Evolutionary conservation across 2,797 vertebrate species (phyloP), one percentile per base, ranked within the genome.

Genomic region (Brachyrhaphis roseni): DNA sequence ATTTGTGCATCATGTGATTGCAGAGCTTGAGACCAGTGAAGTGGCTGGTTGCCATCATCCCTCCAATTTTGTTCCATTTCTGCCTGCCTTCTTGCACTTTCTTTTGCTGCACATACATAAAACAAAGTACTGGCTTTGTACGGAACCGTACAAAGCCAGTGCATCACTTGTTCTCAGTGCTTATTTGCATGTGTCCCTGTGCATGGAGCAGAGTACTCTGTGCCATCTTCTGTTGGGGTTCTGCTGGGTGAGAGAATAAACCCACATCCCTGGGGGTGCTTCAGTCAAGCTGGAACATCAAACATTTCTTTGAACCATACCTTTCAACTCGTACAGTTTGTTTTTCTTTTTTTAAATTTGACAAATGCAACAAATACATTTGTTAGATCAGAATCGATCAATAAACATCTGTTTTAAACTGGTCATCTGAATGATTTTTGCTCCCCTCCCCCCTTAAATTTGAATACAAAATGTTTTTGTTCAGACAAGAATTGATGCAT

Each of bases 241-340:
- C 6, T 68, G 15, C 53, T 46, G 53, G 72, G 76, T 74, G 15
- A 26, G 53, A 43, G 16, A 39, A 51, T 47, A 51, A 68, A 70
- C 2, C 5, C 23, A n/a, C 66, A 53, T 43, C 23, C 39, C 8
- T 51, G 12, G 45, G 77, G 81, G 71, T 73, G 23, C 80, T 71
- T 78, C 55, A 82, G 23, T 84, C 75, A 41, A 80, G 23, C 41
- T 47, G 39, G 31, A 82, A 76, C 76, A 79, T 55, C 26, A n/a
- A 55, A n/a, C 12, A 12, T 55, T 1, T 53, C 8, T 53, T 55
- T 55, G 53, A 55, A n/a, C 23, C 23, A 11, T 5, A n/a, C 4
- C 26, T 55, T 55, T 55, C 26, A 55, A 53, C 10, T 55, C 0
- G 8, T 26, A 55, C 26, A 55, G 23, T 55, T 55, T 26, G 8